Evolutionary conservation across 1,140 invertebrate genomes (phyloP), one percentile per base, ranked within the genome.

Genomic region (Sweltsa coloradensis): DNA sequence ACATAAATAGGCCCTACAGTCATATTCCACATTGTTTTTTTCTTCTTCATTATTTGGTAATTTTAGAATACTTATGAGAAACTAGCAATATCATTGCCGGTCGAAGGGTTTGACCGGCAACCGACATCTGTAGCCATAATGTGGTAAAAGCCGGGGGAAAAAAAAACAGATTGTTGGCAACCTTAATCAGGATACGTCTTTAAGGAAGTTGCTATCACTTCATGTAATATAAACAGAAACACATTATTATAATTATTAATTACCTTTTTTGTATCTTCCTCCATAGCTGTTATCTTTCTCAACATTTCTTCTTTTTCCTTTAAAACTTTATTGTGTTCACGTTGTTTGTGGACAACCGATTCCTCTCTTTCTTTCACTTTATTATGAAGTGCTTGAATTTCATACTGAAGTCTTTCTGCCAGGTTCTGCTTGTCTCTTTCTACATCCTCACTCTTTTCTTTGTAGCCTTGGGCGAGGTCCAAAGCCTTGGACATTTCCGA

Each of bases 401-500:
- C 52, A 14, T 41, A 19, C 22, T 19, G n/a, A 18, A 59, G 37
- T 25, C 41, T 52, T 18, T 36, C 47, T 19, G 55, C 46, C 19
- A 53, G 34, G 9, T 42, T 19, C 9, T 36, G 27, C 14, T 48
- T 48, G 22, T 60, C 58, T 6, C 40, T 44, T 45, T 57, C 53
- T 14, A 53, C n/a, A 21, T 53, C 56, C 51, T 78, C 76, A 48
- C 66, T 71, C 62, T 83, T 81, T 42, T 78, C 74, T 65, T 82
- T 76, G 56, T 74, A 79, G 11, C 74, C 75, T 25, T 78, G 73
- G 4, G 78, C 76, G 19, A 81, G 55, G 55, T 77, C 74, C 41
- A 81, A 60, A 31, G 74, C 71, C 67, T 80, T 78, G 22, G 77
- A 74, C 3, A 81, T 59, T 68, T 83, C 79, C 9, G 67, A 64